Evolutionary conservation across 1,140 invertebrate genomes (phyloP).

Genomic region (Bursaphelenchus mucronatus): DNA sequence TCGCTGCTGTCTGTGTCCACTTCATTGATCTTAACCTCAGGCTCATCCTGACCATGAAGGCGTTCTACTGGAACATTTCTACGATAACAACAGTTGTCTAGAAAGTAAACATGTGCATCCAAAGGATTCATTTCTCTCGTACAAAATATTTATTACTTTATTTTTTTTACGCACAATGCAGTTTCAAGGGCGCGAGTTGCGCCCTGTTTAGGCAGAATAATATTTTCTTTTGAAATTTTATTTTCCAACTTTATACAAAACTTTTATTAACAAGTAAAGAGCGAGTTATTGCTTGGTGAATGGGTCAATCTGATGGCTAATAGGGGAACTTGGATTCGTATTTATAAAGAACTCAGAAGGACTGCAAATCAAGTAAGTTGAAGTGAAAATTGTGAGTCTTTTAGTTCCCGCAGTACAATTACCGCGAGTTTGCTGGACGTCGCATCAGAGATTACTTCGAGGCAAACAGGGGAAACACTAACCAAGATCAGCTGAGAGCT

Average conservation of each 20-base stretch:
- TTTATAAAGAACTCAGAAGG: conserved; percentile 8
- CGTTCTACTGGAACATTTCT: conserved; percentile 11
- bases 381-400: conserved; percentile 12
- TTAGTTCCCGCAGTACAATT: conserved; percentile 52
- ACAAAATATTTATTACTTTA: conserved; percentile 1
- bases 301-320: neutral
- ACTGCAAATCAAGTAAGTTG: conserved; percentile 9
- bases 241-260: neutral
- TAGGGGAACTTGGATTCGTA: neutral
- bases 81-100: conserved; percentile 10
- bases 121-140: conserved; percentile 3
- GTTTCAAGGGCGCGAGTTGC: neutral
- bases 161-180: neutral
- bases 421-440: conserved; percentile 44
- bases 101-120: conserved; percentile 11
- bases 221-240: conserved; percentile 2
- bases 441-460: conserved; percentile 49
- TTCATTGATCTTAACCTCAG: too few relatives aligned
- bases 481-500: conserved; percentile 26
- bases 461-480: conserved; percentile 30
- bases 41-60: too few relatives aligned
- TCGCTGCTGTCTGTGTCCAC: too few relatives aligned
- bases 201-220: neutral
- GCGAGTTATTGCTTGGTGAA: too few relatives aligned
- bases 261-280: neutral